Percentiles rank a stretch among this genome's conserved stretches.
Conservation (phyloP, 2,888 invertebrate species). For the Volucella bombylans region DNA sequence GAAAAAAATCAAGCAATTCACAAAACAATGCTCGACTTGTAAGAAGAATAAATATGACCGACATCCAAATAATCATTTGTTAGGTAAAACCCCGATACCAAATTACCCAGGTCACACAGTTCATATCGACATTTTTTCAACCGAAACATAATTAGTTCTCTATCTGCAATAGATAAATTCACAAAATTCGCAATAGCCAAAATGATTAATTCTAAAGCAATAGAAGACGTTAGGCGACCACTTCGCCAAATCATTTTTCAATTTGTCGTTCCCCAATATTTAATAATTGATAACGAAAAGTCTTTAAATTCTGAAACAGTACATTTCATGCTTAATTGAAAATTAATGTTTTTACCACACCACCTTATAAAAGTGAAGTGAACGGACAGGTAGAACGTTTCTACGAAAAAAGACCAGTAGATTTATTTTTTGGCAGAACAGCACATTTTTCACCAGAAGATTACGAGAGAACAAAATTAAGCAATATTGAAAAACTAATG, state of each 20-base stretch:
- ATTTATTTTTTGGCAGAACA: conserved; percentile 35
- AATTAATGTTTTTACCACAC: conserved; percentile 44
- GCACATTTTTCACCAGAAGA: too few relatives aligned
- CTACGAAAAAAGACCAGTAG: conserved; percentile 52
- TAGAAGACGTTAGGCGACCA: conserved; percentile 25
- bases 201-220: conserved; percentile 16
- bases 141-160: conserved; percentile 18
- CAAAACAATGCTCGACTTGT: too few relatives aligned
- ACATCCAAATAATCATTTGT: too few relatives aligned
- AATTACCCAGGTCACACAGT: too few relatives aligned
- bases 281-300: conserved; percentile 57
- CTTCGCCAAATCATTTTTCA: conserved; percentile 22
- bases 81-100: too few relatives aligned
- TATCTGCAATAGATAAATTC: conserved; percentile 34
- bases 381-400: conserved; percentile 56
- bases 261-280: conserved; percentile 28
- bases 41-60: too few relatives aligned
- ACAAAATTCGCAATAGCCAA: conserved; percentile 4
- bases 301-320: conserved; percentile 36
- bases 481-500: too few relatives aligned
- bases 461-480: too few relatives aligned
- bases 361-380: too few relatives aligned
- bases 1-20: too few relatives aligned
- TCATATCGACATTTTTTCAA: conserved; percentile 47
- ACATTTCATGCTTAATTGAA: conserved; percentile 28